Evolutionary conservation across 2,113 vertebrate genomes (phyloP), one percentile per base, ranked within the genome.

Genomic region (Cnemophilus loriae): DNA sequence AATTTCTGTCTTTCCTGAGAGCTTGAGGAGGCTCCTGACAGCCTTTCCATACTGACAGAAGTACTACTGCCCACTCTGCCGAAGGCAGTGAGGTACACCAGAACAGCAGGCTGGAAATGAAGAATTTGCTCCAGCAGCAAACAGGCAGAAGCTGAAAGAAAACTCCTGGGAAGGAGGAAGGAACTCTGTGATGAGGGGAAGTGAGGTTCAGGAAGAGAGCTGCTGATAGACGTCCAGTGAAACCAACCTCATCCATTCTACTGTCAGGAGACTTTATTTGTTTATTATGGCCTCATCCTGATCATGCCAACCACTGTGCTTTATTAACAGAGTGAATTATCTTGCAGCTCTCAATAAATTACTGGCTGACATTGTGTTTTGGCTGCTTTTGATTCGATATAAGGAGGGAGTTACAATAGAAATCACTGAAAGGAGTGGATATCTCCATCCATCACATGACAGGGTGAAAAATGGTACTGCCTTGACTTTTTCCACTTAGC

Each of bases 301-400:
- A 60, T 23, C 0, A 0, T 57, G 65, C 61, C 77, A 84, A 46
- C 42, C 44, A 60, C 28, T 42, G 24, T 41, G n/a, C 60, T 92
- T 86, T 89, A 89, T 92, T 89, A 89, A 82, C 39, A 52, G 22
- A 32, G 61, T 41, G 20, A 84, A 92, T 68, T 87, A 57, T 3
- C 64, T 89, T 68, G 11, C 28, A 56, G 33, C 2, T 84, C n/a
- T 64, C 67, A 49, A 27, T 76, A 91, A 84, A 84, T 94, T 95
- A 73, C 49, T 71, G 53, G 1, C 15, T 87, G 44, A 56, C 20
- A 39, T 52, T 52, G 56, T 39, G 73, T 71, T 87, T 84, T 91
- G 41, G 17, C 18, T 68, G 24, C 32, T 94, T 87, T 91, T 90
- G 44, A 71, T 73, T 76, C 82, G 70, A 60, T 60, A 33, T 49